phyloP scores from a whole-genome alignment of 1,140 invertebrate species.

The Drosophila bifasciata region DNA sequence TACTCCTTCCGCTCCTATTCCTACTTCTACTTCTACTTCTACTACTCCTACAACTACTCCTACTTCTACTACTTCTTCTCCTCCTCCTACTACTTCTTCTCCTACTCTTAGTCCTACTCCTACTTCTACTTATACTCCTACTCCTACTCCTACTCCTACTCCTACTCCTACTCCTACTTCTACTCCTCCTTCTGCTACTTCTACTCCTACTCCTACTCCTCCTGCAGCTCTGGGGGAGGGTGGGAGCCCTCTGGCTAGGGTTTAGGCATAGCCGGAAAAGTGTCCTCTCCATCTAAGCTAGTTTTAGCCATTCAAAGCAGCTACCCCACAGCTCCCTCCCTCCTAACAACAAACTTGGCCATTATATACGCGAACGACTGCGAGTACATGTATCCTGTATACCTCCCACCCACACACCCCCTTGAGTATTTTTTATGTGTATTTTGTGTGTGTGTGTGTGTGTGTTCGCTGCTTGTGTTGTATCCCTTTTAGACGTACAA shows the following conservation, averaged over 20 bases:
- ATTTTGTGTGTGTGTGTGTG: background rate
- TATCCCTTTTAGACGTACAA: slow-evolving; percentile 62
- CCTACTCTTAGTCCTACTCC: no score
- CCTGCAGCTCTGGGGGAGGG: no score
- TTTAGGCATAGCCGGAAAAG: background rate
- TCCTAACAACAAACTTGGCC: no score
- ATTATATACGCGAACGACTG: no score
- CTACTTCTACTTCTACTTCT: no score
- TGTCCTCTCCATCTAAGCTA: slow-evolving; percentile 33
- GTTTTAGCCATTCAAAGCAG: slow-evolving; percentile 12
- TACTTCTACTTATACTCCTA: no score
- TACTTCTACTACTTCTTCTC: background rate
- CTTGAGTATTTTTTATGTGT: no score
- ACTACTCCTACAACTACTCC: background rate
- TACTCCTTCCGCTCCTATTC: no score
- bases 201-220: no score
- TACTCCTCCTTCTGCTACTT: background rate
- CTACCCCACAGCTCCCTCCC: no score
- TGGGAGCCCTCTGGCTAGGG: background rate
- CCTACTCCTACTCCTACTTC: background rate
- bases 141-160: no score
- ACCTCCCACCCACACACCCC: no score
- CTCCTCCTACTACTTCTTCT: background rate
- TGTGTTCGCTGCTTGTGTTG: slow-evolving; percentile 5
- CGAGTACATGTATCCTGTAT: background rate